phyloP scores from a whole-genome alignment of 2,797 vertebrate genomes.

The Erpetoichthys calabaricus region DNA sequence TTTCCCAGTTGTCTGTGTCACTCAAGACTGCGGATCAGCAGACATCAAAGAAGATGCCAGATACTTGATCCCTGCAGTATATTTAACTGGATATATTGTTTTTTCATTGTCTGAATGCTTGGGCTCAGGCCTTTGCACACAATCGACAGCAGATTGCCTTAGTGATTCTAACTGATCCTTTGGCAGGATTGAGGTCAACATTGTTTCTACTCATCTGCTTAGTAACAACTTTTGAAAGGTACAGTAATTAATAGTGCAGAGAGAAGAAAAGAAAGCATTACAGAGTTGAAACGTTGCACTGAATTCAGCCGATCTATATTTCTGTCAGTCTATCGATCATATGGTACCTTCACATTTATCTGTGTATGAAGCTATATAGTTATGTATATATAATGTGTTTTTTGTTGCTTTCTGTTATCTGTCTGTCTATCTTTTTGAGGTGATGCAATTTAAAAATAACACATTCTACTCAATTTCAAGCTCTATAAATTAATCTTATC shows the following conservation, averaged over 20 bases:
- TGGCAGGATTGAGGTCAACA: neutral
- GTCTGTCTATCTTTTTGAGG: no score
- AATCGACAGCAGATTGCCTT: neutral
- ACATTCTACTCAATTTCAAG: no score
- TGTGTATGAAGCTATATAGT: no score
- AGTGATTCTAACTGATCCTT: neutral
- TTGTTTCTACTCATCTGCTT: neutral
- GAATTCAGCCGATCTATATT: no score
- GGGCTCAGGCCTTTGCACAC: neutral
- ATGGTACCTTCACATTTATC: no score
- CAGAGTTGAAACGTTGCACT: no score
- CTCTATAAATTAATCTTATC: no score
- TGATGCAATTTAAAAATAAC: no score
- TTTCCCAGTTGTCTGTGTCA: neutral
- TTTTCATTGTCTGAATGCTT: constrained; percentile 3
- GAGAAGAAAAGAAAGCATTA: no score
- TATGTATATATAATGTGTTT: no score
- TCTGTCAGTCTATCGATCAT: no score
- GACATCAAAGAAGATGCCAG: neutral
- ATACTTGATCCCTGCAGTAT: neutral
- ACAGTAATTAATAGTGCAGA: neutral
- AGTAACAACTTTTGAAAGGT: neutral
- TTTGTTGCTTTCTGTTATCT: no score
- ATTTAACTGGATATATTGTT: constrained; percentile 6
- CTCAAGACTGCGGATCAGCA: neutral